Evolutionary conservation across 2,888 invertebrate genomes (phyloP).

Genomic region (Anticlea derivata): DNA sequence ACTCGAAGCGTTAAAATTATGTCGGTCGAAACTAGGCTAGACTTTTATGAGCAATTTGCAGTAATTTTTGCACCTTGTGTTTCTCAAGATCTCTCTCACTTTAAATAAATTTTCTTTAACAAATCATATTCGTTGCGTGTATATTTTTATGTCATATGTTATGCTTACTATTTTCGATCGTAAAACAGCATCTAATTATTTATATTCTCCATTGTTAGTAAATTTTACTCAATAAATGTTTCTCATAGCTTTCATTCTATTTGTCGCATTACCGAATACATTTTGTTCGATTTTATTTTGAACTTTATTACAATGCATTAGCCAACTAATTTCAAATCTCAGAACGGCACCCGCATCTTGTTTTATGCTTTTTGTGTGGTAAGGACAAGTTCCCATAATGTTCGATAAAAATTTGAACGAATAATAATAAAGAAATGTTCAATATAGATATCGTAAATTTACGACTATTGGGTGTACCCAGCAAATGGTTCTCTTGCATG

Average conservation of each 20-base stretch:
- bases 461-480: slow-evolving; percentile 28
- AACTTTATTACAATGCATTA: slow-evolving; percentile 32
- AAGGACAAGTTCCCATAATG: slow-evolving; percentile 48
- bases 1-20: slow-evolving; percentile 42
- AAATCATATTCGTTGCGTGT: slow-evolving; percentile 4
- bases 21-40: slow-evolving; percentile 40
- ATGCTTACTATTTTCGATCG: slow-evolving; percentile 21
- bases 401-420: slow-evolving; percentile 37
- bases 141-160: not conserved
- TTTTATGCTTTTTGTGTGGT: slow-evolving; percentile 38
- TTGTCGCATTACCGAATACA: slow-evolving; percentile 11
- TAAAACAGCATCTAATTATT: slow-evolving; percentile 33
- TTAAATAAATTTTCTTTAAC: slow-evolving; percentile 17
- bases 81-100: slow-evolving; percentile 18
- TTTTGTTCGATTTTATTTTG: slow-evolving; percentile 24
- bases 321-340: slow-evolving; percentile 16
- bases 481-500: slow-evolving; percentile 47
- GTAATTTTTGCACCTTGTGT: slow-evolving; percentile 36
- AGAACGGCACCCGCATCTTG: slow-evolving; percentile 47
- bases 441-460: slow-evolving; percentile 12
- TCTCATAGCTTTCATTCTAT: slow-evolving; percentile 15
- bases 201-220: slow-evolving; percentile 31
- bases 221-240: slow-evolving; percentile 31
- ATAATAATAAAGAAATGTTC: no score
- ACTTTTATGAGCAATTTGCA: slow-evolving; percentile 47